These are phyloP conservation scores for Scolanthus callimorphus DNA, from an alignment of 92 coral and sea anemone genomes.

Conservation along the genomic window DNA sequence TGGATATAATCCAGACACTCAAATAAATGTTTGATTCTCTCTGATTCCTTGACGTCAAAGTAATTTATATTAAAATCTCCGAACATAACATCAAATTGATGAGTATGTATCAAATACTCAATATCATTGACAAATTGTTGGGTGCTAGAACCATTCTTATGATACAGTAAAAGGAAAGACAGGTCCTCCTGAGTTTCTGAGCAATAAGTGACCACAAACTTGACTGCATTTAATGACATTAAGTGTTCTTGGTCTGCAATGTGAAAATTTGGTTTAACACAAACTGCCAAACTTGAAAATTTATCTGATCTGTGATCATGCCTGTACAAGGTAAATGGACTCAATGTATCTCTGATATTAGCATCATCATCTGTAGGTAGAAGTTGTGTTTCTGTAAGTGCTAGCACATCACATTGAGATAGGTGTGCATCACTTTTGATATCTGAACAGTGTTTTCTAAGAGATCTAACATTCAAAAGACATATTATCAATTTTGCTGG, in stretches of 20 bases:
- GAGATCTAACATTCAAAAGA: constrained; percentile 38
- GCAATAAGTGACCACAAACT: too few species aligned
- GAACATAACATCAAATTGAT: too few species aligned
- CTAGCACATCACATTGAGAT: constrained; percentile 26
- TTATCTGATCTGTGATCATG: constrained; percentile 25
- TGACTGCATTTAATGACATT: constrained; percentile 27
- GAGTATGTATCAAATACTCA: too few species aligned
- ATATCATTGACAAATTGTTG: too few species aligned
- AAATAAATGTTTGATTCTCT: too few species aligned
- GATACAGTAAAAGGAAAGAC: too few species aligned
- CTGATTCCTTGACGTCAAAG: too few species aligned
- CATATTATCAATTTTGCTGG: background rate
- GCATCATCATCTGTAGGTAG: constrained; percentile 20
- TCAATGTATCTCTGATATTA: constrained; percentile 28
- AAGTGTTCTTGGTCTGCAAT: constrained; percentile 24
- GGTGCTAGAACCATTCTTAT: too few species aligned
- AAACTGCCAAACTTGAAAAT: constrained; percentile 37
- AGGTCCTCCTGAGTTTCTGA: too few species aligned
- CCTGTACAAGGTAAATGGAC: constrained; percentile 20
- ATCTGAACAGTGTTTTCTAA: constrained; percentile 40
- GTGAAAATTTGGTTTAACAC: constrained; percentile 24
- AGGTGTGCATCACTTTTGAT: constrained; percentile 20
- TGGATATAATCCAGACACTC: too few species aligned
- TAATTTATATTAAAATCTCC: too few species aligned
- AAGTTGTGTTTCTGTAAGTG: constrained; percentile 41